Conservation (phyloP, 2,797 vertebrate genomes). For the Propithecus deckenii region DNA sequence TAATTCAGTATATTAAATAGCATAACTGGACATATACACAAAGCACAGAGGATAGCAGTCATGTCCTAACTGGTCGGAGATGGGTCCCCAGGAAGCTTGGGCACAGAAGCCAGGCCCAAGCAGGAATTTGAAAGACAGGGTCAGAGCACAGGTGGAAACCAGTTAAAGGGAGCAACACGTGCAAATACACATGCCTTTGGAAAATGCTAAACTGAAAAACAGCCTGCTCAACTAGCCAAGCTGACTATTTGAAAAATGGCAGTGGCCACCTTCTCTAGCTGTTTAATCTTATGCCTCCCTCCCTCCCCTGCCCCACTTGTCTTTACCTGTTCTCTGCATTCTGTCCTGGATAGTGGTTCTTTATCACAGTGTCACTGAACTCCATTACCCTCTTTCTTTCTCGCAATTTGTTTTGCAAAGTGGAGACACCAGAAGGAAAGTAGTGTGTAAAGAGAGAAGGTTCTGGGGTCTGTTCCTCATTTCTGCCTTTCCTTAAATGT, state of each 20-base stretch:
- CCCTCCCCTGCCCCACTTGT: accelerated
- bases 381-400: background rate
- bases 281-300: accelerated
- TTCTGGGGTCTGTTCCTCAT: no score
- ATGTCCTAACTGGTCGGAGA: accelerated
- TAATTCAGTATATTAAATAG: background rate
- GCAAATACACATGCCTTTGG: background rate
- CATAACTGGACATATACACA: background rate
- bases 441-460: background rate
- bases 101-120: background rate
- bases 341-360: no score
- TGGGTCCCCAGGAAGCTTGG: background rate
- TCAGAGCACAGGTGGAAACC: accelerated
- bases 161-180: accelerated
- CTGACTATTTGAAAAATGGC: background rate
- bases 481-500: background rate
- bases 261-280: no score
- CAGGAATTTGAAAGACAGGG: no score
- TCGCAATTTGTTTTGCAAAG: background rate
- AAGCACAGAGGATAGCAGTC: background rate
- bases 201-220: background rate
- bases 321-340: no score
- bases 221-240: accelerated
- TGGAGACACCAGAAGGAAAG: background rate
- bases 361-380: accelerated